A percentile compares a stretch with the other conserved stretches of the same genome.
These are phyloP conservation scores for Ypsolopha scabrella DNA, from an alignment of 2,888 invertebrate species.

Conservation along the genomic window DNA sequence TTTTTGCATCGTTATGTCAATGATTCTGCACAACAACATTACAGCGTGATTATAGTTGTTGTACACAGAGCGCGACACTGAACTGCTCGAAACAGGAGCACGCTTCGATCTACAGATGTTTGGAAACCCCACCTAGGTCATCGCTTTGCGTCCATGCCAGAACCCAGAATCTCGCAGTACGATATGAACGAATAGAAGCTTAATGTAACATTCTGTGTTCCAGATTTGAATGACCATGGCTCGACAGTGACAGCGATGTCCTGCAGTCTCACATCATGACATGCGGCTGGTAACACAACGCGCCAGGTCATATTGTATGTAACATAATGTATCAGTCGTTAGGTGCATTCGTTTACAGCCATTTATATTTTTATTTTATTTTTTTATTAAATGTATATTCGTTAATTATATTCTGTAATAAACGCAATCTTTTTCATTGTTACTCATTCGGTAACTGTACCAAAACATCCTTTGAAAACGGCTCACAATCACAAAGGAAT, in stretches of 20 bases:
- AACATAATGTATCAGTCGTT: constrained; percentile 43
- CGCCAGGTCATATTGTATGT: constrained; percentile 54
- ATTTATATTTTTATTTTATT: constrained; percentile 9
- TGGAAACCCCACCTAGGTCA: too few species aligned
- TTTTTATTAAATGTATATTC: constrained; percentile 7
- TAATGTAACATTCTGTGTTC: constrained; percentile 18
- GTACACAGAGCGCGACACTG: too few species aligned
- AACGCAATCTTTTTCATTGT: background rate
- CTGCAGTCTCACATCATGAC: constrained; percentile 42
- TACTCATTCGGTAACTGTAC: constrained; percentile 1
- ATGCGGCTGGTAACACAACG: constrained; percentile 55
- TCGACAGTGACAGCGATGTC: constrained; percentile 34
- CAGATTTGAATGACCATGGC: constrained; percentile 47
- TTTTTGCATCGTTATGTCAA: too few species aligned
- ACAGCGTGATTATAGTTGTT: too few species aligned
- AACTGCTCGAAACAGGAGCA: too few species aligned
- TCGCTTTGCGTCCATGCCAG: too few species aligned
- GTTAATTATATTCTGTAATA: constrained; percentile 4
- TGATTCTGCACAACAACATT: too few species aligned
- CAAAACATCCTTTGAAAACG: background rate
- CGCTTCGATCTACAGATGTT: too few species aligned
- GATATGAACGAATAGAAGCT: background rate
- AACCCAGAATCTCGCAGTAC: too few species aligned
- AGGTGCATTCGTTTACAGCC: constrained; percentile 52
- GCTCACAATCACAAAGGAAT: background rate